Percentiles rank a stretch among this genome's conserved stretches.
These are phyloP conservation scores for Dasysyrphus albostriatus DNA, from an alignment of 2,888 invertebrate genomes.

Conservation along the genomic window DNA sequence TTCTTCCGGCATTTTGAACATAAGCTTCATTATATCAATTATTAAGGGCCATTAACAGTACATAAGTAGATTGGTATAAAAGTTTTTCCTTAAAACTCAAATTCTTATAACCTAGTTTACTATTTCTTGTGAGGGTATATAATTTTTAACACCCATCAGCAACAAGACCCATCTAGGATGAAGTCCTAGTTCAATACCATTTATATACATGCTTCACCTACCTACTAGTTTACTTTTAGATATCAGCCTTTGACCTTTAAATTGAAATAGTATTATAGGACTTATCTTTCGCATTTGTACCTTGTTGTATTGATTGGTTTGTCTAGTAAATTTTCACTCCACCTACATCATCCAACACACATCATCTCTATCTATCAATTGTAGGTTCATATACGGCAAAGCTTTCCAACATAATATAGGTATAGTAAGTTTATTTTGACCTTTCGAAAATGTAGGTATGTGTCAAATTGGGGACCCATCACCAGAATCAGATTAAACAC, in stretches of 20 bases:
- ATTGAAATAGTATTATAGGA: neutral
- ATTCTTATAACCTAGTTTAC: neutral
- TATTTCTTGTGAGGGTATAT: neutral
- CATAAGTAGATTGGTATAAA: no score
- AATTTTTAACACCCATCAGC: neutral
- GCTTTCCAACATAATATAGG: neutral
- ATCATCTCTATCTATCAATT: neutral
- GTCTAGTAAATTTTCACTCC: neutral
- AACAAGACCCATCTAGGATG: neutral
- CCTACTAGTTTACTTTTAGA: neutral
- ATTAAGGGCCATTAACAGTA: no score
- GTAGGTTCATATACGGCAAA: neutral
- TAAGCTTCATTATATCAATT: no score
- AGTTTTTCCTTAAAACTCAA: neutral
- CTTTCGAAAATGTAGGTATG: neutral
- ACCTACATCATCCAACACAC: constrained; percentile 10
- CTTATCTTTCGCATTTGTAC: neutral
- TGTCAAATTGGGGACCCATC: neutral
- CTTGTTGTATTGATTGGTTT: constrained; percentile 2
- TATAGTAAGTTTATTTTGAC: neutral
- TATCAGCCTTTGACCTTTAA: neutral
- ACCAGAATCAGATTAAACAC: constrained; percentile 15
- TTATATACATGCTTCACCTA: constrained; percentile 17
- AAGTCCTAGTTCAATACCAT: neutral
- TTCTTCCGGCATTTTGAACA: no score